A percentile compares a stretch with the other conserved stretches of the same genome.
Conservation (phyloP, 2,113 vertebrate species). For the Myiopsitta monachus region DNA sequence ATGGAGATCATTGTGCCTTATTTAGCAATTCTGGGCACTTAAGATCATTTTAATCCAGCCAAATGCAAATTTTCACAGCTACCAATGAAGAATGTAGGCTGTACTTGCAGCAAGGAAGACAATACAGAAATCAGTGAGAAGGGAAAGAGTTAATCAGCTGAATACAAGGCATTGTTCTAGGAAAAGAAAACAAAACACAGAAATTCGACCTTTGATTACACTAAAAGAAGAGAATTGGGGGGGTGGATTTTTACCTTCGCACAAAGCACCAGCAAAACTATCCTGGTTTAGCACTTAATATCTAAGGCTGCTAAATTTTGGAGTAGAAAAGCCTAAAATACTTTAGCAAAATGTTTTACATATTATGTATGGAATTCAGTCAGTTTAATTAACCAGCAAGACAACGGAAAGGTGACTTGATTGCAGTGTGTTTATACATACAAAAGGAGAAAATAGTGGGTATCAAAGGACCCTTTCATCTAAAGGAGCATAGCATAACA, state of each 20-base stretch:
- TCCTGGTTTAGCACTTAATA: not conserved
- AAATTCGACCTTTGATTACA: not conserved
- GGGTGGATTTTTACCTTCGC: not conserved
- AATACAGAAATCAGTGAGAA: not conserved
- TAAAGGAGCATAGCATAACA: not conserved
- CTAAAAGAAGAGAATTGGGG: not conserved
- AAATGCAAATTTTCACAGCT: not conserved
- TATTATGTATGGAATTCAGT: not conserved
- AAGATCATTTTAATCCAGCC: not conserved
- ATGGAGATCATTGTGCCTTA: fast-evolving
- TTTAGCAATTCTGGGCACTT: not conserved
- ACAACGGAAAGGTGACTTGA: not conserved
- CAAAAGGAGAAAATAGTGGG: not conserved
- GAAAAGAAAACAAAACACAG: not conserved
- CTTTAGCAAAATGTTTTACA: not conserved
- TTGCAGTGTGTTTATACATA: not conserved
- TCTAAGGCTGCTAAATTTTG: not conserved
- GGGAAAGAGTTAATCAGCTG: not conserved
- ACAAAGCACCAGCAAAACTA: not conserved
- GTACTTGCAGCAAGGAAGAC: not conserved
- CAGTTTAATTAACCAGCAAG: not conserved
- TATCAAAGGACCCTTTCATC: not conserved
- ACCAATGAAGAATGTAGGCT: fast-evolving
- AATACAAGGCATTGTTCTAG: not conserved
- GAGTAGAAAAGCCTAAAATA: not conserved